A percentile compares a stretch with the other conserved stretches of the same genome.
Conservation (phyloP, 1,140 invertebrate species). For the Eurytemora carolleeae region DNA sequence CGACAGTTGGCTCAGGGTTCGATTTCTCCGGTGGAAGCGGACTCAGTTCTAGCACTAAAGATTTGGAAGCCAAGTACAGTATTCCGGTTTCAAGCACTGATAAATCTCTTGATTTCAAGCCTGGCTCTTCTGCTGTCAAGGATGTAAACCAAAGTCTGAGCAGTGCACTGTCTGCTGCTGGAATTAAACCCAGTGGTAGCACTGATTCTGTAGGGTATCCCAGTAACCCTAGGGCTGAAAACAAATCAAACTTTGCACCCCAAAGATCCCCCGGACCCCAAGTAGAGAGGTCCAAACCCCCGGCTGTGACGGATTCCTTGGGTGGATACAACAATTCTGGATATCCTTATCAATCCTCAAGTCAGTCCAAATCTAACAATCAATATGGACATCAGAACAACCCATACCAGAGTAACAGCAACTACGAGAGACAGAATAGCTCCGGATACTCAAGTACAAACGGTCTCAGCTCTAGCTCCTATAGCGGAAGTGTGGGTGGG, state of each 20-base stretch:
- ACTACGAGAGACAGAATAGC: neutral
- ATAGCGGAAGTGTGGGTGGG: too few species aligned
- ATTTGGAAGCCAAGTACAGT: neutral
- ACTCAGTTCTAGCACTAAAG: neutral
- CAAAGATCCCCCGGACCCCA: neutral
- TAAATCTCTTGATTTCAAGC: neutral
- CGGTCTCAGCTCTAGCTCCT: neutral
- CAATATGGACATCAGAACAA: neutral
- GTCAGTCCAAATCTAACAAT: neutral
- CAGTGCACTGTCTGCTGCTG: neutral
- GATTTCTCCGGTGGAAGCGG: neutral
- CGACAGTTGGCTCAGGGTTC: neutral
- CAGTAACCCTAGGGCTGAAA: neutral
- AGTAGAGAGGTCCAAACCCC: neutral
- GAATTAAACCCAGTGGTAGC: neutral
- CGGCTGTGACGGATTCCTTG: neutral
- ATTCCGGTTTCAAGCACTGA: neutral
- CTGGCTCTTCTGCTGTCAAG: neutral
- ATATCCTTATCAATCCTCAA: neutral
- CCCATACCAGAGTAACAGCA: neutral
- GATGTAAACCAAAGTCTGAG: neutral
- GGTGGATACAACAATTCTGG: neutral
- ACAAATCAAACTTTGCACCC: neutral
- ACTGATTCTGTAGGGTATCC: neutral
- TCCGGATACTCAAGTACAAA: neutral